Conservation (phyloP, 2,888 invertebrate species). For the Eupithecia centaureata region DNA sequence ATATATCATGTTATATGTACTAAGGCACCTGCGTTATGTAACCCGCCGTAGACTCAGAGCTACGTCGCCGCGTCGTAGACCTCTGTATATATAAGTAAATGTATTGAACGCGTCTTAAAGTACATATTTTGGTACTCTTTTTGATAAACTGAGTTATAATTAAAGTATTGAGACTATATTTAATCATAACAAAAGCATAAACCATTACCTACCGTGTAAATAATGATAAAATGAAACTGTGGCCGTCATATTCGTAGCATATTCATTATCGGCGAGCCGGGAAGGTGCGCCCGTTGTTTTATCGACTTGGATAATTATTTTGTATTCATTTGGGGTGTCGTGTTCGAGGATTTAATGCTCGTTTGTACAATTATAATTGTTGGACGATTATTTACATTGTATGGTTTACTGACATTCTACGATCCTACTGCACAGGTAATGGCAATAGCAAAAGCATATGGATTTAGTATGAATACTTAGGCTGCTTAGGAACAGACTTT, state of each 20-base stretch:
- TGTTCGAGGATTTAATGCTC: conserved; percentile 34
- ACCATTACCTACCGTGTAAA: not conserved
- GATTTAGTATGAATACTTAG: not conserved
- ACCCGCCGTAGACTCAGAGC: not conserved
- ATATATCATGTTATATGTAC: no score
- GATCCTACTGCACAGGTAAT: not conserved
- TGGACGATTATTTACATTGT: not conserved
- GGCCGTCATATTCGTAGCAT: not conserved
- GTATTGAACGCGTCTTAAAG: not conserved
- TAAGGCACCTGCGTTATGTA: no score
- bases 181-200: not conserved
- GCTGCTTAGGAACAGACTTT: not conserved
- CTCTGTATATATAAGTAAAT: not conserved
- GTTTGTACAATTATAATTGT: conserved; percentile 2
- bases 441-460: not conserved
- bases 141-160: not conserved
- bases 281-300: conserved; percentile 64
- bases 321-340: conserved; percentile 48
- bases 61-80: not conserved
- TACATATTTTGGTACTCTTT: not conserved
- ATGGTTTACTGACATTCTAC: not conserved
- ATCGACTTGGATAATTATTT: conserved; percentile 55
- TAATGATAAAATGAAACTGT: conserved; percentile 4
- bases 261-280: conserved; percentile 60
- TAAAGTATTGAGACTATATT: not conserved